phyloP scores from a whole-genome alignment of 2,888 invertebrate species.

The Polydrusus cervinus region DNA sequence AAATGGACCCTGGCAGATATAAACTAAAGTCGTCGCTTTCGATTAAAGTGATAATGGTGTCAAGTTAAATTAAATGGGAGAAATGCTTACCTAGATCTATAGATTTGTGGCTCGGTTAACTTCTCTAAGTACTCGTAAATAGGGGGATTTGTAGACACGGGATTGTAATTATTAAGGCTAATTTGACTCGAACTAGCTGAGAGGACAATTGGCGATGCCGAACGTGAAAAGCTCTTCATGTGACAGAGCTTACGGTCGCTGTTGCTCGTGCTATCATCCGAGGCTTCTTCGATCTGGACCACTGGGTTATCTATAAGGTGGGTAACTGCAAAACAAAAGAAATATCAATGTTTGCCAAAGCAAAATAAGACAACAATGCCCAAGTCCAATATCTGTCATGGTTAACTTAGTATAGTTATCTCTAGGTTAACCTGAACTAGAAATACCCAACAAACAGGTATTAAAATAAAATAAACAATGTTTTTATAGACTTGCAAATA shows the following conservation, averaged over 20 bases:
- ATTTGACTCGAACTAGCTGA: slow-evolving; percentile 72
- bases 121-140: slow-evolving; percentile 72
- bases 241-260: slow-evolving; percentile 71
- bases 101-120: slow-evolving; percentile 71
- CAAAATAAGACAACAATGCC: too few relatives aligned
- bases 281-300: slow-evolving; percentile 71
- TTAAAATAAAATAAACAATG: too few relatives aligned
- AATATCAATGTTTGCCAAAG: slow-evolving; percentile 13
- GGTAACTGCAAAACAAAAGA: slow-evolving; percentile 56
- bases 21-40: too few relatives aligned
- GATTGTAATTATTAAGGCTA: slow-evolving; percentile 63
- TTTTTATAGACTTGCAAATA: too few relatives aligned
- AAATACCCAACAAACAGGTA: too few relatives aligned
- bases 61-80: too few relatives aligned
- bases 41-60: too few relatives aligned
- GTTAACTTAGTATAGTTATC: too few relatives aligned
- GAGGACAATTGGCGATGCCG: slow-evolving; percentile 71
- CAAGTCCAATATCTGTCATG: too few relatives aligned
- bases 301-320: slow-evolving; percentile 69
- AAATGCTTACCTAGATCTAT: slow-evolving; percentile 66
- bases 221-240: slow-evolving; percentile 73
- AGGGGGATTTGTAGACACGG: slow-evolving; percentile 61
- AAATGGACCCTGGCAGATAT: too few relatives aligned
- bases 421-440: too few relatives aligned
- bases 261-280: slow-evolving; percentile 69